Base-by-base conservation (phyloP, 2,113 vertebrate species). In the Corynorhinus townsendii region DNA sequence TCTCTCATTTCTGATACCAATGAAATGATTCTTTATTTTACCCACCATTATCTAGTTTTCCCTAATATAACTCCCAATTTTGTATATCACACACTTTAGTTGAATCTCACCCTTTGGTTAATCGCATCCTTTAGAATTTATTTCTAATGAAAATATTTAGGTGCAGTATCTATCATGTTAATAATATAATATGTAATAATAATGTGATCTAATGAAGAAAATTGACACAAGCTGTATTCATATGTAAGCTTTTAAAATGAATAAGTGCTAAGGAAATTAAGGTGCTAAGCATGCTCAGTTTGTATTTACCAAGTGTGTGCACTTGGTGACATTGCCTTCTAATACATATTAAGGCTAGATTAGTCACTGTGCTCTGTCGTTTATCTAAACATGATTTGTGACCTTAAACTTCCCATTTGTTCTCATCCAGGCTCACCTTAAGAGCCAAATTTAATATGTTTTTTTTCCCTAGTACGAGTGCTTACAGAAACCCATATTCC, bases 341-440 rank as follows among this genome's bases (percentile, higher is more conserved):
- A 83, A 83, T 11, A 16, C 81, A 83, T 59, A 71, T 1, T 30
- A 66, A 93, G 93, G 96, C 56, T 89, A 79, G 90, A 96, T 91
- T 84, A 97, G 79, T 97, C 22, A 59, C 24, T 89, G 20, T 83
- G 9, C n/a, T 69, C 14, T 79, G 54, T 96, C 68, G 68, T 97
- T 97, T 90, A 95, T 83, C 71, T 97, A 94, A 98, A 92, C 80
- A 97, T 11, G 56, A 94, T 96, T 96, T 83, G 89, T 93, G 95
- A 97, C 77, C 87, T 97, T 86, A 90, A 73, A n/a, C 73, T 97
- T 98, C 35, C 64, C 68, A 0, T 95, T 93, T 96, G n/a, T 98
- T 97, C 91, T 97, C 77, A 95, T 93, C 49, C 0, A 7, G 90
- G 93, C 91, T 96, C 72, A 97, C 77, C 7, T 92, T 96, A 89